Conservation (phyloP, 2,797 vertebrate genomes). For the Xyrichtys novacula region DNA sequence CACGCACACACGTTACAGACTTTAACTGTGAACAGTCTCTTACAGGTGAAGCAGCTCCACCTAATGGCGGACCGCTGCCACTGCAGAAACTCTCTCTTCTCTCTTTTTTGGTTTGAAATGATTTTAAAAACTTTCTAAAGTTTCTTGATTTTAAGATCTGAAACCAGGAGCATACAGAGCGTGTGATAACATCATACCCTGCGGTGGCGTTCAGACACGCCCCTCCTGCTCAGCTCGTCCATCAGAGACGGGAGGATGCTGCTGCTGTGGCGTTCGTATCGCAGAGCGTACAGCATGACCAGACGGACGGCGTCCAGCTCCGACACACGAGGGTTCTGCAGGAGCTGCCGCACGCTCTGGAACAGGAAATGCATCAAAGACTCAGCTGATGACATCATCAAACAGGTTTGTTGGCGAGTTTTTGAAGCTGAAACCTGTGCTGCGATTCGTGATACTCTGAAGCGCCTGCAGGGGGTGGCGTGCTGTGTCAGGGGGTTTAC, state of each 20-base stretch:
- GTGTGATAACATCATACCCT: conserved; percentile 58
- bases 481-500: conserved; percentile 56
- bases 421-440: no score
- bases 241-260: conserved; percentile 87
- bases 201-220: conserved; percentile 87
- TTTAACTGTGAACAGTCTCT: not conserved
- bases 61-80: not conserved
- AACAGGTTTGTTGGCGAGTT: no score
- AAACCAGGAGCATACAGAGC: not conserved
- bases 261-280: conserved; percentile 93
- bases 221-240: conserved; percentile 87
- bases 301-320: conserved; percentile 91
- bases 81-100: not conserved
- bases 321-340: conserved; percentile 89
- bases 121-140: no score
- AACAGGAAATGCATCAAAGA: not conserved
- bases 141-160: no score
- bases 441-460: not conserved
- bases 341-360: conserved; percentile 91
- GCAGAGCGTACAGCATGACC: conserved; percentile 95
- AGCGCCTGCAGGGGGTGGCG: not conserved
- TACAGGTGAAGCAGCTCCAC: not conserved
- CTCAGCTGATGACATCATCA: not conserved
- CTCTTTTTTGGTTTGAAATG: no score
- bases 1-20: conserved; percentile 1